These are phyloP conservation scores for Drosophila mimetica DNA, from an alignment of 2,888 invertebrate genomes.

Conservation along the genomic window DNA sequence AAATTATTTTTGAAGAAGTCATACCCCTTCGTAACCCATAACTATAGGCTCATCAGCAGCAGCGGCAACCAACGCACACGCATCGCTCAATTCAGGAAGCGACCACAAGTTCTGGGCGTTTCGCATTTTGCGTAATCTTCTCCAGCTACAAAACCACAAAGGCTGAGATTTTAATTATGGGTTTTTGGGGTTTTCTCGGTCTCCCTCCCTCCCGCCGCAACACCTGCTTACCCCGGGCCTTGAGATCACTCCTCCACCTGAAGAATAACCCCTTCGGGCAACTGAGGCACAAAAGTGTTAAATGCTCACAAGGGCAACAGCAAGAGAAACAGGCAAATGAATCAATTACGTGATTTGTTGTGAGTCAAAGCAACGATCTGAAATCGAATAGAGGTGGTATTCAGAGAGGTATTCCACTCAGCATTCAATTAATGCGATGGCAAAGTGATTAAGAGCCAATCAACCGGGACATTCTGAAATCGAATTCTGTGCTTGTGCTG, in stretches of 20 bases:
- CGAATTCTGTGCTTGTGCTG: constrained; percentile 24
- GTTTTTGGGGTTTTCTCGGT: constrained; percentile 30
- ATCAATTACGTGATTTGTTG: constrained; percentile 44
- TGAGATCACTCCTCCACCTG: too few relatives aligned
- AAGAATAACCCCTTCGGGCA: constrained; percentile 29
- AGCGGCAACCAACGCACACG: constrained; percentile 9
- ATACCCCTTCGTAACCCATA: constrained; percentile 8
- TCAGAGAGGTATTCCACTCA: constrained; percentile 16
- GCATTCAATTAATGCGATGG: constrained; percentile 33
- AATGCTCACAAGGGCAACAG: constrained; percentile 14
- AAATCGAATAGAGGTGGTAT: constrained; percentile 14
- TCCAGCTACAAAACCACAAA: constrained; percentile 64
- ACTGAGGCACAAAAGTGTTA: constrained; percentile 29
- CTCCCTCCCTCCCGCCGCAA: background rate
- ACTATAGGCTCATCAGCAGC: constrained; percentile 8
- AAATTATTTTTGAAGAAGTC: constrained; percentile 11
- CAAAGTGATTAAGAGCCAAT: constrained; percentile 39
- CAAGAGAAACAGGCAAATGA: constrained; percentile 25
- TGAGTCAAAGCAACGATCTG: constrained; percentile 6
- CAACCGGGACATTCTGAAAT: constrained; percentile 31
- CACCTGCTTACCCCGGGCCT: background rate
- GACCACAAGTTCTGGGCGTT: constrained; percentile 61
- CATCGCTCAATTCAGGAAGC: constrained; percentile 38
- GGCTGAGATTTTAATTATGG: constrained; percentile 75
- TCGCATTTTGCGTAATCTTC: constrained; percentile 69